Evolutionary conservation across 2,888 invertebrate species (phyloP), one percentile per base, ranked within the genome.

Genomic region (Drosophila maculinotata): DNA sequence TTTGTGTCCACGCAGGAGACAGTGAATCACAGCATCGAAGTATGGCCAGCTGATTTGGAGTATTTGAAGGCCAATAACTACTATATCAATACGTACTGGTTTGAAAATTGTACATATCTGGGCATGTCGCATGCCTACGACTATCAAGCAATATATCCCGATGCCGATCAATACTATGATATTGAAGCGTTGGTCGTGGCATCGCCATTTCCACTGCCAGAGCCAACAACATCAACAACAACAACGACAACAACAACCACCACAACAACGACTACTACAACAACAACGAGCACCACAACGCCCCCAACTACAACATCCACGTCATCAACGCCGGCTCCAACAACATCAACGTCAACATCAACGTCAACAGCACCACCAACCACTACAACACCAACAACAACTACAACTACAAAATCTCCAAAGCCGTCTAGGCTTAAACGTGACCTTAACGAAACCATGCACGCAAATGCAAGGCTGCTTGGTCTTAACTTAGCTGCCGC

Each of bases 181-280:
- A 91, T 96, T 44, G 95, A 96, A 89, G 95, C 94, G 1, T 90
- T 96, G 65, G 93, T 96, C 4, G 93, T 95, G 44, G 95, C 94
- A 3, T 94, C 95, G 38, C 95, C 94, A 89, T 93, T 94, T 56
- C 94, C 94, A 8, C 89, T 94, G 33, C 91, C 91, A 17, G 89
- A 89, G 66, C 91, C 91, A 15, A 90, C 89, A 12, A 87, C 91
- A 26, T 89, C 89, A 0, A 90, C 90, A 7, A 90, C 89, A 1
- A 87, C 90, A 9, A 93, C 93, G 0, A 93, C 93, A 51, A 93
- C 90, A 1, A 93, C 93, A 0, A 92, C 93, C 0, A 91, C 93
- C 1, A 93, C 93, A 0, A 92, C 93, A 0, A 92, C 92, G 0
- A 92, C 92, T 0, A 88, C 91, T 0, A 92, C 92, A 0, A 92